These are phyloP conservation scores for Onthophagus taurus DNA, from an alignment of 1,140 invertebrate species.

Conservation along the genomic window DNA sequence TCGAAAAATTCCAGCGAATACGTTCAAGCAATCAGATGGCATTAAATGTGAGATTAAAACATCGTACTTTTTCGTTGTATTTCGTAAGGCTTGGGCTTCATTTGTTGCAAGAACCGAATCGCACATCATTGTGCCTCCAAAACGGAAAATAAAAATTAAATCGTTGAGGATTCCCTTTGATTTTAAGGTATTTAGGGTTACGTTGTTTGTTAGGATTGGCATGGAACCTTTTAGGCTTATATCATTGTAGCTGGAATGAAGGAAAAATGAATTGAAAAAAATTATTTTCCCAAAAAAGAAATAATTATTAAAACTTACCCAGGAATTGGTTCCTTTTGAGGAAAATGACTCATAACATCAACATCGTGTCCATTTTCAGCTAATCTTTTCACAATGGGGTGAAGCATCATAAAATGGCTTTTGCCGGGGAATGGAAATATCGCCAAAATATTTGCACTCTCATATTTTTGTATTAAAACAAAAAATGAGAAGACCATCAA, in stretches of 20 bases:
- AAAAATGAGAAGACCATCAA: no score
- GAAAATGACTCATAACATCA: slow-evolving; percentile 57
- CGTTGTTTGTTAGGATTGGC: slow-evolving; percentile 14
- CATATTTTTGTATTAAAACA: no score
- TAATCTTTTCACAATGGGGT: slow-evolving; percentile 52
- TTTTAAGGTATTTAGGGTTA: not conserved
- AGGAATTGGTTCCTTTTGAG: slow-evolving; percentile 37
- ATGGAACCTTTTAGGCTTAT: slow-evolving; percentile 27
- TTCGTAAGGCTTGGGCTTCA: slow-evolving; percentile 12
- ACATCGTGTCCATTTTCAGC: slow-evolving; percentile 54
- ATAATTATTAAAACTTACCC: slow-evolving; percentile 23
- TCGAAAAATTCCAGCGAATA: slow-evolving; percentile 43
- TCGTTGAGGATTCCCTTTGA: not conserved
- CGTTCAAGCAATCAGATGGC: slow-evolving; percentile 15
- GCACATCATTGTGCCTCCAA: not conserved
- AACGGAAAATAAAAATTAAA: not conserved
- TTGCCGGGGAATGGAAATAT: slow-evolving; percentile 21
- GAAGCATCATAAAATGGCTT: slow-evolving; percentile 42
- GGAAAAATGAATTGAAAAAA: no score
- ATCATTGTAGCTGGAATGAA: slow-evolving; percentile 31
- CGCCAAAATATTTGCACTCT: slow-evolving; percentile 19
- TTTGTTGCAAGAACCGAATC: slow-evolving; percentile 4
- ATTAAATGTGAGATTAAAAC: slow-evolving; percentile 14
- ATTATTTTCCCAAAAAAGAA: no score
- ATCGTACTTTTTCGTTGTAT: slow-evolving; percentile 16